Evolutionary conservation across 2,797 vertebrate species (phyloP), one percentile per base, ranked within the genome.

Genomic region (Agapornis canus): DNA sequence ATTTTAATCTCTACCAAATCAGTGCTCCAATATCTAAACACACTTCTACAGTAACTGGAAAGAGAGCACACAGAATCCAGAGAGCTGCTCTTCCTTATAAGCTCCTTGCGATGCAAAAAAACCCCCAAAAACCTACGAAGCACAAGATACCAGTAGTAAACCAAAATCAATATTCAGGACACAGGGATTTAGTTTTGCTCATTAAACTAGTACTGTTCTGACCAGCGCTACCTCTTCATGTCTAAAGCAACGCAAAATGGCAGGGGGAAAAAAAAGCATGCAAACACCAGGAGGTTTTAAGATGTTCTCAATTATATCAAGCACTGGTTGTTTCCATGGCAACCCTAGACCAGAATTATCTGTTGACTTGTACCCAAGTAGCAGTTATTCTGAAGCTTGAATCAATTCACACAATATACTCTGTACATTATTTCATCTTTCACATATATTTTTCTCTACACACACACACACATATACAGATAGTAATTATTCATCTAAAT

Each of bases 281-380:
- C 95, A 91, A 98, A 97, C 88, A 95, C 97, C 96, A 98, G 96
- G 97, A 98, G 98, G 97, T 97, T 98, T 98, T 98, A 97, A 97
- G 97, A 98, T 97, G 97, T 97, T 98, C 97, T 98, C 98, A 97
- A 97, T 98, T 98, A 98, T 98, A 98, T 97, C 97, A 95, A 98
- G 97, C 97, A 97, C 97, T 97, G 98, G 96, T 96, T 98, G 98
- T 98, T 98, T 98, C 98, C 98, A 98, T 98, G 97, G 98, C 98
- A 98, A 98, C 98, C 95, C 96, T 97, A 98, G 98, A 97, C 96
- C 95, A 98, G 98, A 97, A 98, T 98, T 98, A 98, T 97, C 97
- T 79, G 94, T 98, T 98, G 95, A 97, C 97, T 98, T 97, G 95
- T 95, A 98, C 97, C 97, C 95, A 97, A 97, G 93, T 92, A 97